Base-by-base conservation (phyloP, 2,797 vertebrate species). In the Lutjanus argentimaculatus region DNA sequence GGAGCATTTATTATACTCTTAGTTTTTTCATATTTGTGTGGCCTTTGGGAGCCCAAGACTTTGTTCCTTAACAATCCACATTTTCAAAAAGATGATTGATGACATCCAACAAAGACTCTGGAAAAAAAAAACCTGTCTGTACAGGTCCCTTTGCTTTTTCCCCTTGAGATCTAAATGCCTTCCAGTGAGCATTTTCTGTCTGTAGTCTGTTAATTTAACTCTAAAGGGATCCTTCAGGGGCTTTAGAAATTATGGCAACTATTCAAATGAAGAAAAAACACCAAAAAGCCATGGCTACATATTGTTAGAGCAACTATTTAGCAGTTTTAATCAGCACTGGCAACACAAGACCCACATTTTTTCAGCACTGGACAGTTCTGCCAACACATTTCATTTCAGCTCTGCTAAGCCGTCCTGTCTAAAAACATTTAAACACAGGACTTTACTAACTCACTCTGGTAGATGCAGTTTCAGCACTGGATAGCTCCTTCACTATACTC, bases 1-100 rank as follows among this genome's bases (percentile, higher is more conserved):
- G 75, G 43, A 75, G 21, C 71, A 85, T 90, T 82, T 85, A 82
- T 88, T 89, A 85, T 73, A 64, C 43, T 80, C 56, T 67, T 75
- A 53, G 4, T 63, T 70, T 52, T 58, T 72, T 77, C 51, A 75
- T 72, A 66, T 88, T 69, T 78, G 40, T 71, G 22, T 77, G 36
- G 56, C 63, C 69, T 82, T 55, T 77, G 51, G 67, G 65, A 77
- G 67, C 30, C 13, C 15, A 53, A 67, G 59, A 49, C 75, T 83
- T 77, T 85, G 56, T 62, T 86, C 22, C 46, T 62, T 62, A 61
- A 66, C 52, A 74, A 61, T 83, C 4, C 49, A 52, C n/a, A 65
- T 73, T 83, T 79, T 82, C 17, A 71, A 66, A 83, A 79, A 70
- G 8, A 66, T 68, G 76, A 87, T 75, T 78, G 63, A 78, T 76